Conservation (phyloP, 2,113 vertebrate species). For the Tetrax tetrax region DNA sequence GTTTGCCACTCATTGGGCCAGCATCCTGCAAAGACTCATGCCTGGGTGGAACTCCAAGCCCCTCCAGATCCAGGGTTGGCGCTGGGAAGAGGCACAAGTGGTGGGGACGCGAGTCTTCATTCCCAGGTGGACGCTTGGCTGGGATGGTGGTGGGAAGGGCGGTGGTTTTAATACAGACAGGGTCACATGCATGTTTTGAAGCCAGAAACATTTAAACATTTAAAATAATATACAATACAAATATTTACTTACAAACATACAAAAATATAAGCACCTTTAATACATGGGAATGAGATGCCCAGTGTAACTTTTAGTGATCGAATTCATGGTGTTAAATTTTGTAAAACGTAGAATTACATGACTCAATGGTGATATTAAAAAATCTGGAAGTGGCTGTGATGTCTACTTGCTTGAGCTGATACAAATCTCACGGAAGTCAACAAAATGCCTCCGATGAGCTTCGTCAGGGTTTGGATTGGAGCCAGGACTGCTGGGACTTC, state of each 20-base stretch:
- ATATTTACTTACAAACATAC: conserved; percentile 95
- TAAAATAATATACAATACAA: conserved; percentile 87
- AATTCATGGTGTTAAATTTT: neutral
- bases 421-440: neutral
- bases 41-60: neutral
- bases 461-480: neutral
- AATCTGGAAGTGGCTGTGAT: neutral
- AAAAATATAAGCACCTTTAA: conserved; percentile 92
- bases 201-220: conserved; percentile 79
- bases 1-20: neutral
- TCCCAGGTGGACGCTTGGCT: neutral
- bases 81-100: neutral
- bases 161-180: neutral
- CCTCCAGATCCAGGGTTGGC: neutral
- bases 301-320: conserved; percentile 41
- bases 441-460: neutral
- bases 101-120: neutral
- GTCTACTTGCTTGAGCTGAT: neutral
- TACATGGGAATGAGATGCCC: conserved; percentile 80
- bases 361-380: neutral
- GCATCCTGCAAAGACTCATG: neutral
- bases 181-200: conserved; percentile 85
- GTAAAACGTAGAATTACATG: fast-evolving
- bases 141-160: neutral
- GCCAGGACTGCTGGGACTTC: neutral